Base-by-base conservation (phyloP, 2,113 vertebrate genomes). In the Heterocephalus glaber region DNA sequence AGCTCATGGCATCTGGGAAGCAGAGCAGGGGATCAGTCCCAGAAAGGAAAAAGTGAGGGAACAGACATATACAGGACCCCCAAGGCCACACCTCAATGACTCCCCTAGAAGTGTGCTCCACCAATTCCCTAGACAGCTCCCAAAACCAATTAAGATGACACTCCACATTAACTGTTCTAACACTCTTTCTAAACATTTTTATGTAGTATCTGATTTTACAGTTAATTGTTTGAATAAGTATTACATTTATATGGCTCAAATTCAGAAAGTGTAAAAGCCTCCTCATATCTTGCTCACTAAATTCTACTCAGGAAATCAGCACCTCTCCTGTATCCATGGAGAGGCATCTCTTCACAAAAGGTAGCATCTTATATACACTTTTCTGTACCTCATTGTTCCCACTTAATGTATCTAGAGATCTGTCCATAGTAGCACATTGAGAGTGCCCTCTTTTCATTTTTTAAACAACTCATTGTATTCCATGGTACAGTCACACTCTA, bases 221-320 rank as follows among this genome's bases (percentile, higher is more conserved):
- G 76, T 76, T 93, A 81, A 77, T 76, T 86, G 60, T 95, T 89
- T 89, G 60, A 70, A 58, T 58, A 65, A 28, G 33, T 81, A 76
- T 56, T 88, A 84, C 12, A 65, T 54, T 94, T 47, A 77, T 20
- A 72, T n/a, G 41, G 49, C 49, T 92, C 79, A 93, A 76, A 91
- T 95, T 92, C 24, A 88, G 12, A 89, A 92, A 41, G 0, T 49
- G 7, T 41, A 68, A 77, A 96, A 84, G 1, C 14, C 76, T 54
- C 41, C 33, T 91, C 58, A 22, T 35, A 38, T 11, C 19, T 72
- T 33, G 7, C 52, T 85, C 30, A 80, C 24, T 89, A 56, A 61
- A 49, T 24, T 80, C 35, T 49, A n/a, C 60, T 19, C 35, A 83
- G 24, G 30, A n/a, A 82, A 76, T 52, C 49, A n/a, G 16, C 2